A percentile compares a stretch with the other conserved stretches of the same genome.
Evolutionary conservation across 2,888 invertebrate species (phyloP).

Genomic region (Eilema sororculum): DNA sequence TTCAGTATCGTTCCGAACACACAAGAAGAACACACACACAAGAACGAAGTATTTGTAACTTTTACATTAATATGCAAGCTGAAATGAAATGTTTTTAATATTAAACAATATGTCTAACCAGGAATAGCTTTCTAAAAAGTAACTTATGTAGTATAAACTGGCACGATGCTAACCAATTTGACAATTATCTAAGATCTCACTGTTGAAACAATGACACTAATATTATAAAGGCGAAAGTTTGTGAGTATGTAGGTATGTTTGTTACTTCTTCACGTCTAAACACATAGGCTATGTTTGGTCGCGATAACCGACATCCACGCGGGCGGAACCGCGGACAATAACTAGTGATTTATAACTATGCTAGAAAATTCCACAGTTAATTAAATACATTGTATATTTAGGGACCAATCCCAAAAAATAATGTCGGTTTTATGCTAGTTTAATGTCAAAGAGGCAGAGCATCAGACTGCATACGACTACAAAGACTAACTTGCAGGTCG

Average conservation of each 20-base stretch:
- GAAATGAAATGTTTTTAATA: background rate
- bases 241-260: too few relatives aligned
- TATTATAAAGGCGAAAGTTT: too few relatives aligned
- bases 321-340: too few relatives aligned
- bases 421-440: background rate
- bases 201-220: background rate
- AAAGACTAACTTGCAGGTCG: too few relatives aligned
- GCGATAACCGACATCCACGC: too few relatives aligned
- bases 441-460: background rate
- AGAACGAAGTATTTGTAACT: too few relatives aligned
- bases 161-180: background rate
- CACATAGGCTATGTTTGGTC: too few relatives aligned
- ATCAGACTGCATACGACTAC: too few relatives aligned
- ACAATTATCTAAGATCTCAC: background rate
- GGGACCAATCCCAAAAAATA: background rate
- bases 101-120: background rate
- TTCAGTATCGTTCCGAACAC: background rate
- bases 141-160: background rate
- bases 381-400: background rate
- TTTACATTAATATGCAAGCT: background rate
- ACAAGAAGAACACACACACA: too few relatives aligned
- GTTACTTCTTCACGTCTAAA: too few relatives aligned
- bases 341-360: background rate
- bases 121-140: background rate
- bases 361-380: background rate